A percentile compares a stretch with the other conserved stretches of the same genome.
These are phyloP conservation scores for Thecophora atra DNA, from an alignment of 2,888 invertebrate species.

Conservation along the genomic window DNA sequence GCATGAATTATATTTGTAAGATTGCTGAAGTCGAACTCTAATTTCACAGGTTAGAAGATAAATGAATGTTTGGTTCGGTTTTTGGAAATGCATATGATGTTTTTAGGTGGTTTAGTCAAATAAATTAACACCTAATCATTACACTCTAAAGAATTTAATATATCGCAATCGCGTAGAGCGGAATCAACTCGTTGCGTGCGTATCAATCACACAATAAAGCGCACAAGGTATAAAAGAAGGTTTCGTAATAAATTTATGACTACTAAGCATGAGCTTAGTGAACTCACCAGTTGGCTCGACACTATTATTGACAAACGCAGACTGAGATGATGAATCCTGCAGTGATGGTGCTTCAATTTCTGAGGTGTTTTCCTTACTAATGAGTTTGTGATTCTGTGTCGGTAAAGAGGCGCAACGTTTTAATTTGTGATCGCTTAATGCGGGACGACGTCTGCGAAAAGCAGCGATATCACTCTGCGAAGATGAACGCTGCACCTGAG, in stretches of 20 bases:
- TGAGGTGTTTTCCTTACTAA: slow-evolving; percentile 40
- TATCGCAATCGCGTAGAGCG: no score
- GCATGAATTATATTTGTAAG: slow-evolving; percentile 68
- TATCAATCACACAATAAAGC: no score
- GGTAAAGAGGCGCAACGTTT: slow-evolving; percentile 71
- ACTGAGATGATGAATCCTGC: slow-evolving; percentile 40
- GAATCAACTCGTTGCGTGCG: no score
- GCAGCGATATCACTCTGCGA: slow-evolving; percentile 70
- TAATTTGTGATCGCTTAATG: slow-evolving; percentile 66
- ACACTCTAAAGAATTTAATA: no score
- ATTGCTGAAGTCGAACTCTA: slow-evolving; percentile 67
- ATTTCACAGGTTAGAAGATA: slow-evolving; percentile 47
- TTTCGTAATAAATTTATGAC: no score
- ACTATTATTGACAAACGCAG: slow-evolving; percentile 57
- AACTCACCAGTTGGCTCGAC: slow-evolving; percentile 65
- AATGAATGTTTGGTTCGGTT: neutral
- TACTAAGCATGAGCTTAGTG: slow-evolving; percentile 9
- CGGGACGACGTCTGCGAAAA: slow-evolving; percentile 65
- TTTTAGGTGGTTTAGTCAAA: no score
- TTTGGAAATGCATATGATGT: slow-evolving; percentile 6
- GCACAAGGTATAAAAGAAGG: no score
- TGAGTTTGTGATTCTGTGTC: slow-evolving; percentile 54
- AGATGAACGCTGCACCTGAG: slow-evolving; percentile 69
- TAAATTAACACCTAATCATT: no score
- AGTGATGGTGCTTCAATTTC: slow-evolving; percentile 45